Evolutionary conservation across 2,888 invertebrate genomes (phyloP), one percentile per base, ranked within the genome.

Genomic region (Aplocera efformata): DNA sequence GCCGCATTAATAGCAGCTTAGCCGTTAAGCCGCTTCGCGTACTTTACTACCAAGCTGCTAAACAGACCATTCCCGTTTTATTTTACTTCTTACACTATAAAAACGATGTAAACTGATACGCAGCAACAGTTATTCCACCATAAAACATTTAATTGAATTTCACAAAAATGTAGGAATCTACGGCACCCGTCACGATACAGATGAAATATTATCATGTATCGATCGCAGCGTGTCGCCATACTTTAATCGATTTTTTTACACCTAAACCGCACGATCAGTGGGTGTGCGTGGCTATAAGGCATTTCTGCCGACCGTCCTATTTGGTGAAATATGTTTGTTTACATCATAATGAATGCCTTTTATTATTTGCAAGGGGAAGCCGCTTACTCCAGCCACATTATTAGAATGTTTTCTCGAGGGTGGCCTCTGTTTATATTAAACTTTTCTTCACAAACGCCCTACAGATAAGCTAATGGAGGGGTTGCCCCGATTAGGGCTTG

Each of bases 241-340:
- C 71, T 77, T 76, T 83, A 86, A 88, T 86, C 83, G 85, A 85
- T 81, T 88, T 88, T 85, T 88, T 88, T 88, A 88, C 88, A 88
- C 88, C 83, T 85, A 77, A 85, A 84, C 83, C 80, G 78, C 85
- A 79, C 68, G 75, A 73, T 64, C 74, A 59, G 83, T 81, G 79
- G 85, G 84, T 82, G 86, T 81, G 62, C 63, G 67, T 69, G 68
- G 78, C 84, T 80, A 85, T 81, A 74, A 84, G 82, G 79, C 81
- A 65, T 73, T 81, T 85, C 77, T 84, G 82, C 77, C 79, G 82
- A 72, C 64, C 75, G 67, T 70, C 67, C 73, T 65, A 71, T 77
- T 72, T 73, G 58, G 67, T 84, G 74, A 86, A 79, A 81, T 86
- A 86, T 85, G 77, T 85, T 78, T 82, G 80, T 85, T 84, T 83